These are phyloP conservation scores for Nasonia giraulti DNA, from an alignment of 1,140 invertebrate species.

Conservation along the genomic window DNA sequence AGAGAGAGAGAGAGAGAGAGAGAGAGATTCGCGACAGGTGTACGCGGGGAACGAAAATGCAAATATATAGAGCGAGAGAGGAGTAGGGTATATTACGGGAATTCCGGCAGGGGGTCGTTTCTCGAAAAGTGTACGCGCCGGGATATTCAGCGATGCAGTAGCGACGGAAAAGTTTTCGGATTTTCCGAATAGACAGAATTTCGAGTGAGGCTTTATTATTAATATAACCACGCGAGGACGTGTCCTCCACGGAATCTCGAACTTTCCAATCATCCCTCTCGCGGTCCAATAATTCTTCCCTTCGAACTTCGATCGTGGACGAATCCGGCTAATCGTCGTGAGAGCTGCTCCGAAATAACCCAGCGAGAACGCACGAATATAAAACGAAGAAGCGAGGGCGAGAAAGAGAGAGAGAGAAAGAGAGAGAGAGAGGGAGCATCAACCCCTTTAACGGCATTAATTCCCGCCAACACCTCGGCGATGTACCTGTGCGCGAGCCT, in stretches of 20 bases:
- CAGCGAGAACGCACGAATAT: neutral
- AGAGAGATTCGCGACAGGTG: neutral
- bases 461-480: neutral
- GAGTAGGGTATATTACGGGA: neutral
- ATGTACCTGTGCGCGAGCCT: neutral
- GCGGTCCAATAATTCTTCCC: too few species aligned
- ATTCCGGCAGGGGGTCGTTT: neutral
- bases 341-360: neutral
- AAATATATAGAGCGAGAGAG: neutral
- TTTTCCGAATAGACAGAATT: neutral
- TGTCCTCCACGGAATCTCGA: neutral
- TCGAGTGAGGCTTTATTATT: neutral
- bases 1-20: neutral
- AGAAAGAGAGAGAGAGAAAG: neutral
- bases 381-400: neutral
- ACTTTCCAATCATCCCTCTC: too few species aligned
- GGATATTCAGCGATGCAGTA: neutral
- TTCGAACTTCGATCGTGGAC: too few species aligned
- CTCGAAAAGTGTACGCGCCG: neutral
- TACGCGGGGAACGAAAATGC: neutral
- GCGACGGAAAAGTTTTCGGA: neutral
- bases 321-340: neutral
- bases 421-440: conserved; percentile 4
- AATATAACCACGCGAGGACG: neutral
- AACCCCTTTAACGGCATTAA: conserved; percentile 31